Evolutionary conservation across 1,140 invertebrate genomes (phyloP), one percentile per base, ranked within the genome.

Genomic region (Lerema accius): DNA sequence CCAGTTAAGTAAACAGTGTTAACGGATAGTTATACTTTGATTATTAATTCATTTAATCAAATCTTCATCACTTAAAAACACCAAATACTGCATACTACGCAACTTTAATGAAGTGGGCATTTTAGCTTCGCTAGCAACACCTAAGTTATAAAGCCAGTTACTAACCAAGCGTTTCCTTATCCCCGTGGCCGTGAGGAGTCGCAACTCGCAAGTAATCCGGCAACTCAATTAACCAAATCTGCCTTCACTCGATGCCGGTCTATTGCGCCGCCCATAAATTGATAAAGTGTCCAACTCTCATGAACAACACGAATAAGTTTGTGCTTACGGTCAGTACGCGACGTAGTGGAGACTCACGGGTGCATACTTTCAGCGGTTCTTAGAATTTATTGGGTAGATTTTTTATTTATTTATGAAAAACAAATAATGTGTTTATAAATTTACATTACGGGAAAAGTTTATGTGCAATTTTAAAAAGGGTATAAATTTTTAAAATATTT

Each of bases 201-300:
- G n/a, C n/a, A 23, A 23, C 19, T 32, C 35, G 35, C 53, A 56
- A 49, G 63, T 77, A 79, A 75, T 73, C 61, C 56, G 50, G 65
- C 71, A 74, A 76, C 77, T 82, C 80, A 84, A 84, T 86, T 84
- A 86, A 78, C 76, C 69, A 73, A 76, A 82, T 83, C 76, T 80
- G 73, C 73, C 75, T 81, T 80, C 76, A 79, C 63, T 71, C 68
- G 67, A 67, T 62, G 67, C 65, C 61, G 77, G 66, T 67, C 77
- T 76, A 76, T 78, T 78, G 79, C 80, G 74, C 73, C 70, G 69
- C 73, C 43, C 84, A 86, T 89, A 89, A 89, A 89, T 89, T 89
- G 86, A 89, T 83, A 89, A 89, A 89, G 75, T 89, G 86, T 84
- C 84, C 80, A 89, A 89, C 81, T 89, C 73, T 78, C 78, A 77